Conservation (phyloP, 92 coral and sea anemone genomes). For the Umimayanthus chanpuru region DNA sequence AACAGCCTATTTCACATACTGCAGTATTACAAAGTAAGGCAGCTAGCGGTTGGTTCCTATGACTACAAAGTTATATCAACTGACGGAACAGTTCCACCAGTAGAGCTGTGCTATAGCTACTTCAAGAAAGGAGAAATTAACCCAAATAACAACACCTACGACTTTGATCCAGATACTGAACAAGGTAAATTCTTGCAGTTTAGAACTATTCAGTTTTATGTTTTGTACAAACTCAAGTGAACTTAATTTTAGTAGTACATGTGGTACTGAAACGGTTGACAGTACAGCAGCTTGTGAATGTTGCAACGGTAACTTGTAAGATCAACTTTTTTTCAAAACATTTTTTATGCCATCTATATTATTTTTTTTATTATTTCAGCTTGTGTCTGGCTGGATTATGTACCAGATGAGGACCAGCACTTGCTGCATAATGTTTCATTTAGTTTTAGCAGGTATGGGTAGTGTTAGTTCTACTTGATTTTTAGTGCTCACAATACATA, state of each 20-base stretch:
- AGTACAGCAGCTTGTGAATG: too few species aligned
- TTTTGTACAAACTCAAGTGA: too few species aligned
- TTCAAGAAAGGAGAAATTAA: slow-evolving; percentile 59
- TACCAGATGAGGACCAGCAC: slow-evolving; percentile 34
- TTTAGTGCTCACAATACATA: too few species aligned
- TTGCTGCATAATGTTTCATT: slow-evolving; percentile 54
- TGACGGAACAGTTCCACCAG: slow-evolving; percentile 62
- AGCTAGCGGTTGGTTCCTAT: slow-evolving; percentile 80
- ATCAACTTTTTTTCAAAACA: neutral
- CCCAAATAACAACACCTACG: slow-evolving; percentile 48
- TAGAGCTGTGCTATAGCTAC: slow-evolving; percentile 63
- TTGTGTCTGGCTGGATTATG: slow-evolving; percentile 8
- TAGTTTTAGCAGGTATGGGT: slow-evolving; percentile 50
- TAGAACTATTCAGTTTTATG: neutral
- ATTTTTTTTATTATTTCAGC: neutral
- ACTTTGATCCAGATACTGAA: slow-evolving; percentile 38
- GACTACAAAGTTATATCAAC: slow-evolving; percentile 45
- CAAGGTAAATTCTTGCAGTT: neutral
- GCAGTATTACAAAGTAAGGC: slow-evolving; percentile 73
- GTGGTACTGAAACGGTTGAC: too few species aligned
- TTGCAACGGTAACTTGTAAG: too few species aligned
- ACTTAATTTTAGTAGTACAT: too few species aligned
- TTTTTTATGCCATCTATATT: neutral
- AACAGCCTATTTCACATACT: neutral
- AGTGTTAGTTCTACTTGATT: too few species aligned